Evolutionary conservation across 2,797 vertebrate species (phyloP), one percentile per base, ranked within the genome.

Genomic region (Buphagus erythrorhynchus): DNA sequence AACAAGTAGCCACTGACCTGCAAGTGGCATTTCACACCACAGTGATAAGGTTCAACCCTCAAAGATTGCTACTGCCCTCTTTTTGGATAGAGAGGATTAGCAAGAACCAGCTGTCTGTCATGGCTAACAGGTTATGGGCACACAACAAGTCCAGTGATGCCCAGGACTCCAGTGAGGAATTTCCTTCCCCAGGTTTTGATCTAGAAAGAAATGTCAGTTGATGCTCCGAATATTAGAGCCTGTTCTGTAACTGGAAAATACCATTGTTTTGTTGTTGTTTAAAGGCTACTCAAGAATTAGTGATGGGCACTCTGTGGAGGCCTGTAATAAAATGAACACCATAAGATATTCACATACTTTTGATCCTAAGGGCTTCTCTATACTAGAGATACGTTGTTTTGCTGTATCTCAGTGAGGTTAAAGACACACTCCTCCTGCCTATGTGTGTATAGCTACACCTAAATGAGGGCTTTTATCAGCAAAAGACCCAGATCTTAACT

Each of bases 31-130:
- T 79, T 91, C 7, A 5, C 88, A 93, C 71, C 51, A 36, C 46
- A 26, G 29, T 3, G 13, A 18, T 65, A 83, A 86, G 67, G 55
- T 73, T 78, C 83, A 85, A 26, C n/a, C 49, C 38, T 63, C 63
- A 85, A 85, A 94, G 93, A 59, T 69, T 92, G 89, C 91, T 97
- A 52, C 89, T 94, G 93, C 93, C 93, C 89, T 95, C 91, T 91
- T 79, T 93, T 89, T 89, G 67, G 93, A 26, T 55, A 67, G 63
- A 67, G 45, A 42, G 68, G 71, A 82, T 91, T 48, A 85, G 81
- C 71, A 79, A 77, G 81, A 86, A 33, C 25, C 0, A 0, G 9
- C 79, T 78, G 16, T 8, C 43, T 57, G 33, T 31, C 5, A 1
- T 9, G 49, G 54, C 29, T 78, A 43, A 75, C 42, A 36, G 38